These are phyloP conservation scores for Neodiprion virginianus DNA, from an alignment of 1,140 invertebrate genomes.

Conservation along the genomic window DNA sequence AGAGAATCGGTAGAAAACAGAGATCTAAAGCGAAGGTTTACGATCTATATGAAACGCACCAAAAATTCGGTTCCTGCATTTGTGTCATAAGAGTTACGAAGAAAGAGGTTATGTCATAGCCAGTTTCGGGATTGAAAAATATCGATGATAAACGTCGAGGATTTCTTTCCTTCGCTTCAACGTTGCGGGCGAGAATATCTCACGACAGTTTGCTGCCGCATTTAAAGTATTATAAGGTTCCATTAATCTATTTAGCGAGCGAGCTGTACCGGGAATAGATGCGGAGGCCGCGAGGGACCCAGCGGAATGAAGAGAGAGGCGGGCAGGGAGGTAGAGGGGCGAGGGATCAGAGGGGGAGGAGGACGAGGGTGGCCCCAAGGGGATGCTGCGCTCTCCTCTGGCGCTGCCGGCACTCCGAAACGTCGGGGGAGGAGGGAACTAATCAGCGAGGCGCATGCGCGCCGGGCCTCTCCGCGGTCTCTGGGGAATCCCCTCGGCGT, in stretches of 20 bases:
- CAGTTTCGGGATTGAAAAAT: too few species aligned
- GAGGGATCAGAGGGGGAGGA: not conserved
- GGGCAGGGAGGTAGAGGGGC: not conserved
- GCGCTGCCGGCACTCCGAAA: conserved; percentile 51
- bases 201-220: not conserved
- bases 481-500: conserved; percentile 52
- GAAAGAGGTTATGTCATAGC: too few species aligned
- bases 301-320: not conserved
- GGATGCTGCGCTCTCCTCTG: conserved; percentile 54
- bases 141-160: too few species aligned
- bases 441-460: conserved; percentile 58
- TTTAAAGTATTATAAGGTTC: not conserved
- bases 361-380: not conserved
- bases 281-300: not conserved
- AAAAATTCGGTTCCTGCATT: too few species aligned
- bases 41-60: too few species aligned
- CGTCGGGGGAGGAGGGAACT: conserved; percentile 43
- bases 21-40: too few species aligned
- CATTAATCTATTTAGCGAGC: conserved; percentile 25
- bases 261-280: conserved; percentile 42
- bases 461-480: conserved; percentile 44
- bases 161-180: too few species aligned
- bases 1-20: too few species aligned
- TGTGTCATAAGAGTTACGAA: too few species aligned
- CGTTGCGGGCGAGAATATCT: too few species aligned